Percentiles rank a stretch among this genome's conserved stretches.
Evolutionary conservation across 2,888 invertebrate genomes (phyloP).

Genomic region (Euplagia quadripunctaria): DNA sequence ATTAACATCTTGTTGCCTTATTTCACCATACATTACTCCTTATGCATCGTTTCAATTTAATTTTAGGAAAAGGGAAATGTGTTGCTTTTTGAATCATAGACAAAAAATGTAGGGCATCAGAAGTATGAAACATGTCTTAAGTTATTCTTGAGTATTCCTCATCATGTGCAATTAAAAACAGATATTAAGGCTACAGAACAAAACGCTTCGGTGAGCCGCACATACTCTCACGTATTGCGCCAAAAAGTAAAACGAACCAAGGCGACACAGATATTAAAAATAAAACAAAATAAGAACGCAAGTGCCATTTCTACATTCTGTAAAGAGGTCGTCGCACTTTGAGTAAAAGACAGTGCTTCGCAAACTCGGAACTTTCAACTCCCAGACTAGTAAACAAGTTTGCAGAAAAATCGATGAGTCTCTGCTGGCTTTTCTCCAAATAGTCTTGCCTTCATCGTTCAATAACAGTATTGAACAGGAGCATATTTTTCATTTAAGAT

Average conservation of each 20-base stretch:
- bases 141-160: neutral
- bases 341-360: conserved; percentile 43
- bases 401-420: conserved; percentile 64
- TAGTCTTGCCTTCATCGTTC: conserved; percentile 30
- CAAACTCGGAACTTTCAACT: conserved; percentile 52
- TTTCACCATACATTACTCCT: no score
- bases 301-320: conserved; percentile 32
- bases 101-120: neutral
- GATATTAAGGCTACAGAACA: conserved; percentile 11
- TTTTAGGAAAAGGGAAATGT: neutral
- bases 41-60: no score
- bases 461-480: neutral
- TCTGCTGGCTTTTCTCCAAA: conserved; percentile 63
- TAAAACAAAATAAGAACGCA: conserved; percentile 26
- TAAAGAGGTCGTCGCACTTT: conserved; percentile 53
- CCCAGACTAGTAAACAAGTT: conserved; percentile 60
- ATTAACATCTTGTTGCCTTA: no score
- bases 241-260: conserved; percentile 26
- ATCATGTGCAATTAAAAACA: neutral
- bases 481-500: neutral
- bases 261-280: conserved; percentile 38
- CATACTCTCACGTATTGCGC: conserved; percentile 29
- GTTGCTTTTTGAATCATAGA: neutral
- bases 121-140: neutral
- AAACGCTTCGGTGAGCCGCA: conserved; percentile 16